Evolutionary conservation across 2,113 vertebrate species (phyloP), one percentile per base, ranked within the genome.

Genomic region (Rana temporaria): DNA sequence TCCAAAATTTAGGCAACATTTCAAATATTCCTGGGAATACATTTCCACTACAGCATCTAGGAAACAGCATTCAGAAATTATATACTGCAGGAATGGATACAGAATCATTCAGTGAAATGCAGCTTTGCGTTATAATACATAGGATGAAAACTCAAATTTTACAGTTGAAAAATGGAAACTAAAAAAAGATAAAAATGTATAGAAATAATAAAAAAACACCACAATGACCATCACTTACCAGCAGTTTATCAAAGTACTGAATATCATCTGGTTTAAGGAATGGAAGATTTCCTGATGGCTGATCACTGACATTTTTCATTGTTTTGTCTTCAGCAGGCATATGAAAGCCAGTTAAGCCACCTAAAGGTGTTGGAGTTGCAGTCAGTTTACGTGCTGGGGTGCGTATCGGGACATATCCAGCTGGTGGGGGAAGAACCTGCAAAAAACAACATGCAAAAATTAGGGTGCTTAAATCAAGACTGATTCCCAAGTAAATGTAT

Each of bases 221-320:
- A n/a, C 42, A 26, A 66, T 6, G 76, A 12, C 14, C 42, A 48
- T 48, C 60, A 32, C 88, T 95, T 88, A 99, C 98, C 95, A 99
- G 87, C 9, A 99, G 91, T 86, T 99, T 99, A 90, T 99, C 98
- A 6, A 99, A 99, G 88, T 99, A 99, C 17, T 99, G 98, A 87
- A 99, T 99, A 90, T 99, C 98, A 79, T 99, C 98, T 2, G 98
- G 98, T 86, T 99, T 99, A 64, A 99, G 93, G 94, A 99, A 99
- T 0, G 98, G 98, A 60, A 99, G 96, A 88, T 99, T 99, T 84
- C 98, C 98, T 77, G 98, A 99, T 0, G 98, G 98, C 68, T 99
- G 98, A 87, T 99, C 98, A 48, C 97, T 99, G 84, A 99, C 95
- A 53, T 96, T 97, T 85, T 99, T 99, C 87, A 97, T 97, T 18